These are phyloP conservation scores for Rotaria macrura DNA, from an alignment of 2,888 invertebrate species.

Conservation along the genomic window DNA sequence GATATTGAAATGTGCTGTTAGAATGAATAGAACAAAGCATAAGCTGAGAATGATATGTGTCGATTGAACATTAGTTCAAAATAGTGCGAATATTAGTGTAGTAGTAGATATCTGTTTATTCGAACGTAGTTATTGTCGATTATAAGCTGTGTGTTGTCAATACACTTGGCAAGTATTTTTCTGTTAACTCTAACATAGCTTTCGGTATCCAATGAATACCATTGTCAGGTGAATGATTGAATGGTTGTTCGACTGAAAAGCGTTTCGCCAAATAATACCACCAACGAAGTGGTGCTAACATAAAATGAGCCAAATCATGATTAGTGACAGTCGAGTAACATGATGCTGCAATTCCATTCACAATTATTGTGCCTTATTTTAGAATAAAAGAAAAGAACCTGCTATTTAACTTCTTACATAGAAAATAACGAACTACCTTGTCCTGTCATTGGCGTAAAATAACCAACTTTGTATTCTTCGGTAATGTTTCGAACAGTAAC, in stretches of 20 bases:
- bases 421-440: not conserved
- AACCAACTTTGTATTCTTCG: conserved; percentile 13
- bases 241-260: conserved; percentile 12
- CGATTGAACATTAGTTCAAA: not conserved
- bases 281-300: conserved; percentile 31
- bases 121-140: not conserved
- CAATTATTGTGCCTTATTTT: conserved; percentile 24
- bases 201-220: conserved; percentile 18
- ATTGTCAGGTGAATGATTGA: not conserved
- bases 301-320: conserved; percentile 32
- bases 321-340: conserved; percentile 27
- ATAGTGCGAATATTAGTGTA: not conserved
- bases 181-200: not conserved
- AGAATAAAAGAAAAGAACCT: not conserved
- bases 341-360: conserved; percentile 30
- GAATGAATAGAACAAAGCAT: not conserved
- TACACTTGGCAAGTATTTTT: conserved; percentile 8
- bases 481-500: conserved; percentile 22
- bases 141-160: not conserved
- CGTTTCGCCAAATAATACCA: conserved; percentile 27
- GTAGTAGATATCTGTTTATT: not conserved
- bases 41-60: not conserved
- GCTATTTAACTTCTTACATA: too few relatives aligned
- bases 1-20: not conserved
- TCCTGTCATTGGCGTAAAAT: conserved; percentile 4